Evolutionary conservation across 2,113 vertebrate species (phyloP), one percentile per base, ranked within the genome.

Genomic region (Scopus umbretta): DNA sequence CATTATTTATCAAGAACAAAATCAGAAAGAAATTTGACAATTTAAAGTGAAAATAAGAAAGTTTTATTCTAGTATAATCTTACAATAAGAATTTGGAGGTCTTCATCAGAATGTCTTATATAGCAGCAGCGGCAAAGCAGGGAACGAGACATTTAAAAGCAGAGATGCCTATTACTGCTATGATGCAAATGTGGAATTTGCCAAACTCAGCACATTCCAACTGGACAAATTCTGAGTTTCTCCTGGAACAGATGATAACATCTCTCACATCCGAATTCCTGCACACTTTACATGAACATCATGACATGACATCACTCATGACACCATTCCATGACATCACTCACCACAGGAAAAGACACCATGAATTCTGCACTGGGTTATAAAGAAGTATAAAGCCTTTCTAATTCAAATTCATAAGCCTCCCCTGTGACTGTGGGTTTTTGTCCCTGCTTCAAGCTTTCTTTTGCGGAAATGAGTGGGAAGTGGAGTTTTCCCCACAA

Each of bases 191-290:
- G 20, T 27, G 43, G 58, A 45, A 82, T 90, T 80, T 86, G 67
- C 50, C 61, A 79, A 88, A 80, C 70, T 90, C 94, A 94, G 94
- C 90, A 90, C 68, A 86, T 86, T 71, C 86, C 76, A 90, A 3
- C 42, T 15, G 34, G 52, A 42, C 29, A 68, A 72, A 81, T 65
- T 70, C 49, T 21, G 47, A 80, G 52, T 32, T 80, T 95, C 90
- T 90, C 71, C 61, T 67, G 23, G 50, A 91, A 66, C 11, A 80
- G 59, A 76, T 22, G 45, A 34, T 67, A 76, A 59, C 7, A 86
- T 50, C 73, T 88, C 68, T 78, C 52, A 79, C 68, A 40, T 76
- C 21, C n/a, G 58, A 66, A 81, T 67, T 90, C 82, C 75, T 76
- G 73, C 68, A 94, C 73, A 53, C 14, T 93, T 83, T 20, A 61